These are phyloP conservation scores for Perca schrenkii DNA, from an alignment of 2,113 vertebrate genomes.

Conservation along the genomic window DNA sequence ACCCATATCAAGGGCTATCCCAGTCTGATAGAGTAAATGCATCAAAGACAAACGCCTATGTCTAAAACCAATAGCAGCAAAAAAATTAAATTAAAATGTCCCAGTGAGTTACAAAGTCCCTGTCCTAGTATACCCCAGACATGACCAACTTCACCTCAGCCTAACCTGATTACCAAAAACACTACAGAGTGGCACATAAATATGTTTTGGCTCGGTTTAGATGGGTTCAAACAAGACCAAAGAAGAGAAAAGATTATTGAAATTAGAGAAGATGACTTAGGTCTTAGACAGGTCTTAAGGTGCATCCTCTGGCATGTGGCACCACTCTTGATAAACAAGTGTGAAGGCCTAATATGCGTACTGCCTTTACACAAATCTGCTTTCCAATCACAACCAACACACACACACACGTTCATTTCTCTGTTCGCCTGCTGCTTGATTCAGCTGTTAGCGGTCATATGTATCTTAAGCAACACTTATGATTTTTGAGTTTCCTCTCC, in stretches of 20 bases:
- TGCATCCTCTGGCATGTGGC: constrained; percentile 57
- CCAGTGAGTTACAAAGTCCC: constrained; percentile 71
- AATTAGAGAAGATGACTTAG: constrained; percentile 66
- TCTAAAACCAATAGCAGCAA: constrained; percentile 90
- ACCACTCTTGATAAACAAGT: constrained; percentile 33
- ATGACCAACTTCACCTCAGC: constrained; percentile 49
- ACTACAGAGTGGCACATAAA: constrained; percentile 44
- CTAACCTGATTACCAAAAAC: constrained; percentile 48
- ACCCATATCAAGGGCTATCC: constrained; percentile 45
- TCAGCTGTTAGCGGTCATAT: constrained; percentile 35
- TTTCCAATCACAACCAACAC: constrained; percentile 45
- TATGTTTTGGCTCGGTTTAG: constrained; percentile 37
- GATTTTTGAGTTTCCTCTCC: constrained; percentile 54
- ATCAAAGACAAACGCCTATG: constrained; percentile 62
- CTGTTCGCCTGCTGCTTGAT: constrained; percentile 40
- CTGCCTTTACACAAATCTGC: constrained; percentile 45
- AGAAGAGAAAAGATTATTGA: constrained; percentile 32
- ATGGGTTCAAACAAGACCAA: constrained; percentile 20
- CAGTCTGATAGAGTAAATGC: constrained; percentile 57
- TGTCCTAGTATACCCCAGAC: constrained; percentile 53
- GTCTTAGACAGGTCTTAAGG: constrained; percentile 63
- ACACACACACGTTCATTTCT: constrained; percentile 36
- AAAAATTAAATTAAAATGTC: constrained; percentile 47
- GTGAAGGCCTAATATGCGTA: constrained; percentile 32
- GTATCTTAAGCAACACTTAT: constrained; percentile 50